Base-by-base conservation (phyloP, 2,888 invertebrate species). In the Erpobdella octoculata region DNA sequence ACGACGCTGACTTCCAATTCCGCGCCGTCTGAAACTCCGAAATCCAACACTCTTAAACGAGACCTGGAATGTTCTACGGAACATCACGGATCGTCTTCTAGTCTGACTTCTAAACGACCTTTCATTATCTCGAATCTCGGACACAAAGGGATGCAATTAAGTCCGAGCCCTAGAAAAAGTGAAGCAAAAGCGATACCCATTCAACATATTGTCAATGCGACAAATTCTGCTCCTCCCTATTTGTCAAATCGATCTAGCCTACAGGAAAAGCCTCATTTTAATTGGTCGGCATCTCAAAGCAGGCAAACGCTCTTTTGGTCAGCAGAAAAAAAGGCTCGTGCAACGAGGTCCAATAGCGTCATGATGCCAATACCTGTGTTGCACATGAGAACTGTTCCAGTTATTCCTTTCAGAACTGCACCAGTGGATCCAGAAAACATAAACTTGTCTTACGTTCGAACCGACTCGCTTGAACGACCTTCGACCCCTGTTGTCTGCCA, bases 301-400 rank as follows among this genome's bases (percentile, higher is more conserved):
- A 53, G 28, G 28, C 53, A 28, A 25, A 53, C 53, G 5, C 21
- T 53, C 28, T 53, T 25, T 53, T 53, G 53, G 53, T 53, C 53
- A 25, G 21, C 28, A 53, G 53, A 53, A 5, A 53, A 53, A 8
- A 21, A 53, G 28, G 28, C 28, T 15, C 21, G 21, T 53, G 21
- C 53, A 25, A 21, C 53, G 28, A 53, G 28, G 53, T 21, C 53
- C 33, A 62, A 35, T 35, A 62, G 28, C 33, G 62, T 71, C 31
- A 36, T 71, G 21, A 71, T 64, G 6, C 71, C 71, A 5, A 71
- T 62, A 28, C 62, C 62, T 33, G 62, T 62, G 6, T 58, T 58
- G 21, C 70, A 70, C 59, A 58, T 70, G 25, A 53, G 58, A 38
- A 33, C 70, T 5, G 25, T 62, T 33, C 62, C 62, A 28, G 62